Percentiles rank a stretch among this genome's conserved stretches.
Conservation (phyloP, 2,797 vertebrate genomes). For the Pristis pectinata region DNA sequence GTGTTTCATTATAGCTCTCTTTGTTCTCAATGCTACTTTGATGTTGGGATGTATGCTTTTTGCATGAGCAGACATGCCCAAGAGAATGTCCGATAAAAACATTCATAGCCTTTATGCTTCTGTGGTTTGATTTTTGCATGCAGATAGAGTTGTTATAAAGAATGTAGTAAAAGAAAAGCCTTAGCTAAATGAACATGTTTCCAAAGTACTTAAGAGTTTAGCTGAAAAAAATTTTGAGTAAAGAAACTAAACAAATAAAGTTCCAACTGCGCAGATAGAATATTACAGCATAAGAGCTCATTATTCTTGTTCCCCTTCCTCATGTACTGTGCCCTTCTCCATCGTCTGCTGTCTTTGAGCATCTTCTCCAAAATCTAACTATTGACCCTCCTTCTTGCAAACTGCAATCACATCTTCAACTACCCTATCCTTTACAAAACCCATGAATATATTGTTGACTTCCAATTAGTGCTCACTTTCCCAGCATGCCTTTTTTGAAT, state of each 20-base stretch:
- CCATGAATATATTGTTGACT: no score
- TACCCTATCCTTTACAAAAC: no score
- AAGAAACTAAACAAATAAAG: background rate
- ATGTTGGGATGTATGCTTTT: background rate
- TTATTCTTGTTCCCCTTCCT: background rate
- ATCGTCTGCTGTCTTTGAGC: no score
- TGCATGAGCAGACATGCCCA: background rate
- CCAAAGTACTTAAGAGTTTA: background rate
- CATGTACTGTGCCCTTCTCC: no score
- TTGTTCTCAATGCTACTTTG: background rate
- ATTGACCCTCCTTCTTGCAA: no score
- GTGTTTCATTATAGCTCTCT: background rate
- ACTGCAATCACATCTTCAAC: no score
- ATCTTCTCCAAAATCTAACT: no score
- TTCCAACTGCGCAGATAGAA: background rate
- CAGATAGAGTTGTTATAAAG: background rate
- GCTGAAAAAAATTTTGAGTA: background rate
- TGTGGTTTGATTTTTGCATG: background rate
- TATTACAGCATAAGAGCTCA: background rate
- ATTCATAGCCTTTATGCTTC: background rate
- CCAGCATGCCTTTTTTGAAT: no score
- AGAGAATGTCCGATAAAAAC: background rate
- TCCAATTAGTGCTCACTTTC: no score
- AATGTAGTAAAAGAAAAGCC: background rate
- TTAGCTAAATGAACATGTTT: background rate